Evolutionary conservation across 2,113 vertebrate species (phyloP).

Genomic region (Coturnix japonica): DNA sequence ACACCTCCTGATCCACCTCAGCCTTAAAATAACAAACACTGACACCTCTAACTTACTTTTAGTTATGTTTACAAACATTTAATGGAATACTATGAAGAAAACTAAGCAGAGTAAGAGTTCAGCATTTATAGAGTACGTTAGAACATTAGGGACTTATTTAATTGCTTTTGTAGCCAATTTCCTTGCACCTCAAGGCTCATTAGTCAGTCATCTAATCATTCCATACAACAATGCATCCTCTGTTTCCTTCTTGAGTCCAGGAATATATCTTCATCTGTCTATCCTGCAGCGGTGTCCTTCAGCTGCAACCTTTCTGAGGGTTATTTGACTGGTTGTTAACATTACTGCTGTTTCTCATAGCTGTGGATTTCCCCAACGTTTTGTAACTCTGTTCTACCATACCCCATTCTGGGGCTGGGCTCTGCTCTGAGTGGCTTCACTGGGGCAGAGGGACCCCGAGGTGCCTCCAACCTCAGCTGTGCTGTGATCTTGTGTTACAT

Average conservation of each 20-base stretch:
- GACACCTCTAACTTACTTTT: background rate
- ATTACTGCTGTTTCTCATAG: background rate
- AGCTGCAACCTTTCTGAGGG: constrained; percentile 43
- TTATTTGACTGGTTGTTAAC: constrained; percentile 38
- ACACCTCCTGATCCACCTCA: no score
- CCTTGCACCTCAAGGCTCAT: constrained; percentile 76
- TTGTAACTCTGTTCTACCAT: constrained; percentile 54
- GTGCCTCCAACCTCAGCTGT: background rate
- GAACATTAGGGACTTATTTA: constrained; percentile 68
- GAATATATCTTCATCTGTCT: constrained; percentile 45
- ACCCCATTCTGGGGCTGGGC: background rate
- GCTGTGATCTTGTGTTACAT: fast-evolving
- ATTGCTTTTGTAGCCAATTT: constrained; percentile 73
- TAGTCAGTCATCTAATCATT: constrained; percentile 75
- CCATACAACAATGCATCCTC: constrained; percentile 59
- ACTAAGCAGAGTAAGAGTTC: background rate
- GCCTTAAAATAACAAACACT: background rate
- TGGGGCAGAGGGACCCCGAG: background rate
- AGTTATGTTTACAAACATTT: background rate
- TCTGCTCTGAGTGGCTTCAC: background rate
- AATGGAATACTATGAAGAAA: background rate
- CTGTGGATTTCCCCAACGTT: constrained; percentile 35
- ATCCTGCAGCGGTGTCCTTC: constrained; percentile 57
- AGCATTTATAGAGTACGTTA: constrained; percentile 38
- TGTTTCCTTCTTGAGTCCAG: constrained; percentile 45